Conservation (phyloP, 2,888 invertebrate species). For the Caenorhabditis parvicauda region DNA sequence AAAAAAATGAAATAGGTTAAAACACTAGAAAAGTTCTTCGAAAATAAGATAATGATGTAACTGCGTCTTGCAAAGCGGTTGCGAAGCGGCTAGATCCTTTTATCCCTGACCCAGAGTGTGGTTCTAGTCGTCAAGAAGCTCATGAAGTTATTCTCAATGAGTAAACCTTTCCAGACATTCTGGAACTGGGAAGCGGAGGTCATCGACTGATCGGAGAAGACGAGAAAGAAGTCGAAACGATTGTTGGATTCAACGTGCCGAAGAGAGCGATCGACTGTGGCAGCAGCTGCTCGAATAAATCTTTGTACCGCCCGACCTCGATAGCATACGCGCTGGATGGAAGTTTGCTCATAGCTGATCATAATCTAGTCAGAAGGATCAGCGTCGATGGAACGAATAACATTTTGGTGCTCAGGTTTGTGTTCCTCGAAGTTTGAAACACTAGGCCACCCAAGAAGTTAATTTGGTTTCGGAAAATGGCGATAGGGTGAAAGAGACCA, state of each 20-base stretch:
- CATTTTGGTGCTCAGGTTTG: constrained; percentile 23
- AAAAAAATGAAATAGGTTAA: too few species aligned
- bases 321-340: constrained; percentile 89
- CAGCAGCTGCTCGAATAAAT: background rate
- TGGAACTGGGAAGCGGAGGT: constrained; percentile 95
- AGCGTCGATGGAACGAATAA: constrained; percentile 67
- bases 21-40: background rate
- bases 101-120: background rate
- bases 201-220: constrained; percentile 70
- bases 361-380: constrained; percentile 69
- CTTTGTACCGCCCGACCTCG: constrained; percentile 84
- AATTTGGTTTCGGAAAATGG: too few species aligned
- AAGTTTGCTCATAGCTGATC: constrained; percentile 74
- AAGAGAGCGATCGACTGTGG: constrained; percentile 29
- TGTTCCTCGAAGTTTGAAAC: too few species aligned
- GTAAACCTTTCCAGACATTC: constrained; percentile 72
- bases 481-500: too few species aligned
- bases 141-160: constrained; percentile 11
- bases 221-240: constrained; percentile 14
- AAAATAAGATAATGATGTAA: too few species aligned
- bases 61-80: too few species aligned
- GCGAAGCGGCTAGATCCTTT: too few species aligned
- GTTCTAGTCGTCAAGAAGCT: background rate
- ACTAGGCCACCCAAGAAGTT: too few species aligned
- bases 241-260: constrained; percentile 21